Conservation (phyloP, 2,113 vertebrate genomes). For the Notiomystis cincta region DNA sequence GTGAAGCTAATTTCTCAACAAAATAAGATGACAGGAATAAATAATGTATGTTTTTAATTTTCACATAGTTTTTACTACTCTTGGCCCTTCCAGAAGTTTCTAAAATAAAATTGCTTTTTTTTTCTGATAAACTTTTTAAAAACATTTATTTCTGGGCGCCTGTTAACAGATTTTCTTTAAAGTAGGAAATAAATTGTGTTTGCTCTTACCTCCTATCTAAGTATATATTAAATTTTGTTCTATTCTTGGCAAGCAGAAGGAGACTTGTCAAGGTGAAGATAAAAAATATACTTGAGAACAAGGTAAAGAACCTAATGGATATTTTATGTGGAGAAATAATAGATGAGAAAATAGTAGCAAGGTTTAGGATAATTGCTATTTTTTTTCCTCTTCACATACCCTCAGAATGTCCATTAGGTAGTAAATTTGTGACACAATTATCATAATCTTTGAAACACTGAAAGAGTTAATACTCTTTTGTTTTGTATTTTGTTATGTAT, state of each 20-base stretch:
- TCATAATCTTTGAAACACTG: neutral
- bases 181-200: neutral
- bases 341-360: neutral
- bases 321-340: neutral
- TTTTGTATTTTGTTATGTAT: too few relatives aligned
- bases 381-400: neutral
- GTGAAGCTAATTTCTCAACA: neutral
- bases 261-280: neutral
- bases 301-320: neutral
- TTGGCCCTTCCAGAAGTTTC: neutral
- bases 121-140: neutral
- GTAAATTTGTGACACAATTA: neutral
- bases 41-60: neutral
- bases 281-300: neutral
- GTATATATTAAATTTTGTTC: neutral
- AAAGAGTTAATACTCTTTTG: neutral
- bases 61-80: neutral
- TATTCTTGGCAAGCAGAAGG: neutral
- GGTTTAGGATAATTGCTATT: neutral
- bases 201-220: neutral
- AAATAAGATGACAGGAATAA: neutral
- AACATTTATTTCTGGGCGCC: neutral
- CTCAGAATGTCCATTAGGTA: neutral
- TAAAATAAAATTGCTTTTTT: neutral
- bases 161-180: neutral